These are phyloP conservation scores for Malurus splendens DNA, from an alignment of 2,797 vertebrate genomes.

Conservation along the genomic window DNA sequence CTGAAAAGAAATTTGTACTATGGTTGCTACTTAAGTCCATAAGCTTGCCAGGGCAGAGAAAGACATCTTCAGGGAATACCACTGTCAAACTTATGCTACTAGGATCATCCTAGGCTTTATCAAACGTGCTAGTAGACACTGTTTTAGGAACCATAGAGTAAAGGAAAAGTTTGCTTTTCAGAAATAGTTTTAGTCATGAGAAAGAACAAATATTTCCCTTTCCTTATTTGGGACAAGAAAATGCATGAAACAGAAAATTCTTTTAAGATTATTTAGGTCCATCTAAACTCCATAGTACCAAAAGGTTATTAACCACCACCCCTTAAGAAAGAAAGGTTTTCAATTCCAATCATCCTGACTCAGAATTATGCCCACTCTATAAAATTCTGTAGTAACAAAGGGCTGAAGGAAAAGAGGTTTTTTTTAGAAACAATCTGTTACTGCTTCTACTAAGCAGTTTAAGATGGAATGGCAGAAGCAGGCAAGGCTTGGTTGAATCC, in stretches of 20 bases:
- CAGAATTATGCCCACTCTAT: neutral
- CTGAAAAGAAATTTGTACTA: neutral
- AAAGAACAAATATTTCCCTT: slow-evolving; percentile 24
- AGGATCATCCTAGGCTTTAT: neutral
- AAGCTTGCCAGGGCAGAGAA: neutral
- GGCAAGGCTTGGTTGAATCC: neutral
- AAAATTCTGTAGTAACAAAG: neutral
- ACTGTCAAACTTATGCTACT: neutral
- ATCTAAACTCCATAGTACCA: neutral
- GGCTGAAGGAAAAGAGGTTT: neutral
- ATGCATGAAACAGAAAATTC: slow-evolving; percentile 48
- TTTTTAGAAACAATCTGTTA: neutral
- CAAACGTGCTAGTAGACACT: neutral
- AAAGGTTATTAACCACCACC: neutral
- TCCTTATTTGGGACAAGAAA: neutral
- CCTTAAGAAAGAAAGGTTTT: neutral
- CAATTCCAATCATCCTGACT: neutral
- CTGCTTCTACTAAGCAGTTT: neutral
- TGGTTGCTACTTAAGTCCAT: neutral
- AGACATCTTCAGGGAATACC: neutral
- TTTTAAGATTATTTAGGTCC: slow-evolving; percentile 43
- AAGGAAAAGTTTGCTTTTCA: neutral
- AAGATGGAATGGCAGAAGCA: neutral
- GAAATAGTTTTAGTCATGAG: slow-evolving; percentile 50
- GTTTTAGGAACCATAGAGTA: neutral